These are phyloP conservation scores for Vulpes vulpes DNA, from an alignment of 2,113 vertebrate species.

Conservation along the genomic window DNA sequence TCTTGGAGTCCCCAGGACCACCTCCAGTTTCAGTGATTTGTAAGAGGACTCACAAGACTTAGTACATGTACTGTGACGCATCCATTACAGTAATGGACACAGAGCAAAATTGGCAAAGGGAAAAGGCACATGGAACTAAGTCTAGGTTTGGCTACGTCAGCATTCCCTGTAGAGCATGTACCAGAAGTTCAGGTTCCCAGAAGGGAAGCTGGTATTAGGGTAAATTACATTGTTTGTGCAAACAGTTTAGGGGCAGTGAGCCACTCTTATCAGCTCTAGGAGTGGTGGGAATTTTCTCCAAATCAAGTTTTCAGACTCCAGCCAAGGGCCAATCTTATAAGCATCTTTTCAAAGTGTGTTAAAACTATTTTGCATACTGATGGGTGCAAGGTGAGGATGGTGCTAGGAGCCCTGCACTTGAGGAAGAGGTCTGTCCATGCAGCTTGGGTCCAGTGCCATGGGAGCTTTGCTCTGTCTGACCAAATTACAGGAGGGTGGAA, in stretches of 20 bases:
- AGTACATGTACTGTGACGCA: not conserved
- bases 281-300: not conserved
- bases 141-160: not conserved
- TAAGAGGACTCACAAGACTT: not conserved
- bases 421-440: not conserved
- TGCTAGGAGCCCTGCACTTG: not conserved
- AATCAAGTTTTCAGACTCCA: not conserved
- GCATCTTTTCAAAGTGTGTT: not conserved
- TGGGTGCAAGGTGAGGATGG: not conserved
- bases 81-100: not conserved
- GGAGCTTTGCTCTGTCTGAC: not conserved
- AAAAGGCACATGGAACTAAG: not conserved
- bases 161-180: not conserved
- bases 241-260: not conserved
- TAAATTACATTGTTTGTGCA: not conserved
- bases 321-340: not conserved
- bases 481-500: not conserved
- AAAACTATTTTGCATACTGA: not conserved
- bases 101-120: not conserved
- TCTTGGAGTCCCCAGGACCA: not conserved
- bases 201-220: not conserved
- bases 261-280: not conserved
- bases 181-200: not conserved
- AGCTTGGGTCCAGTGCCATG: not conserved
- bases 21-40: not conserved